Evolutionary conservation across 2,113 vertebrate species (phyloP), one percentile per base, ranked within the genome.

Genomic region (Leptobrachium ailaonicum): DNA sequence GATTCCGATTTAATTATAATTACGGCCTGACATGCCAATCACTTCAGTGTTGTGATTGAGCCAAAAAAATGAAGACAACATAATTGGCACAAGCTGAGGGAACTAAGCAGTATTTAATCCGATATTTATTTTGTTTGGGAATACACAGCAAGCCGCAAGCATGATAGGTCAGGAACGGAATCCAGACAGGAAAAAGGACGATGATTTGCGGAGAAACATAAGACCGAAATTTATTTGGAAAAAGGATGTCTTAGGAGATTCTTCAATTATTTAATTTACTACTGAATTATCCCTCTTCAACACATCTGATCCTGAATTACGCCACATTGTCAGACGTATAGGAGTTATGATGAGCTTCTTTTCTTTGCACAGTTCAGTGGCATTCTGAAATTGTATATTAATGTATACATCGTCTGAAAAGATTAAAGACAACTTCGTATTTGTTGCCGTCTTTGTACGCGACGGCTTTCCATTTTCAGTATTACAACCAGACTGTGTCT

Each of bases 71-170:
- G 3, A 14, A 53, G 76, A 69, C 76, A 77, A 77, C 76, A 71
- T 77, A 77, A 70, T 71, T 77, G 76, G 66, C 76, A 13, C 66
- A 60, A 70, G 76, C 76, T 62, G 67, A 77, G 42, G 76, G 75
- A 69, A 45, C 41, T 32, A 44, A 77, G 75, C 53, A 14, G 76
- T 53, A 40, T 67, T 62, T 77, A 70, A 77, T 77, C 67, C 54
- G 68, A 70, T 77, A 71, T 77, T 77, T 77, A 77, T 77, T 77
- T 77, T 70, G 54, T 62, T 70, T 70, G 67, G 76, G 76, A 77
- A 77, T 44, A 70, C 43, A 70, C 68, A 50, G 76, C 53, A 47
- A 70, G 76, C 76, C 66, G 20, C 76, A 77, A 62, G 66, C 76
- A 70, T 14, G 76, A 77, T 62, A 77, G 54, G 66, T 71, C 66